Base-by-base conservation (phyloP, 2,797 vertebrate genomes). In the Leptoclinus maculatus region DNA sequence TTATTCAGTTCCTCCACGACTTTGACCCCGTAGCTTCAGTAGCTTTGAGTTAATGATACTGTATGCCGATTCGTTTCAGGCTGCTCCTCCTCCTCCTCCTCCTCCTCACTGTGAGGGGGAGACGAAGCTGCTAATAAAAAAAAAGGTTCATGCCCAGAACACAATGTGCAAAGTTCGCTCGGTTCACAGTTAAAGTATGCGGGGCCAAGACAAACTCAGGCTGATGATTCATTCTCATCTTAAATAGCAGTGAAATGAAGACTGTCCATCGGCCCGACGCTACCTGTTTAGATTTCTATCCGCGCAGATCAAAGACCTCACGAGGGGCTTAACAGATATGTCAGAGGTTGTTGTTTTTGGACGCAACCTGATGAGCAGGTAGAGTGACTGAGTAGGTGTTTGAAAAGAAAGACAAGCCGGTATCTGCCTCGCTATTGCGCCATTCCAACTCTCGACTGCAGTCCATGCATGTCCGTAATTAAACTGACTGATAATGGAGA, bases 281-380 rank as follows among this genome's bases (percentile, higher is more conserved):
- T 67, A 62, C 71, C 70, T 73, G 64, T 45, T 76, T 71, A 36
- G 51, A 27, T 79, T 87, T 83, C 69, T 80, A 47, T 76, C 65
- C 38, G 23, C 17, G 13, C 73, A 70, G 57, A 80, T 86, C 65
- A 79, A 66, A 84, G 68, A 72, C 72, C 70, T 75, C 76, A 74
- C 71, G 53, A 34, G 29, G n/a, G 47, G 76, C 74, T 70, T 39
- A 23, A 23, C 47, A 69, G 54, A 69, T 78, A 72, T 82, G 71
- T 86, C 27, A 63, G 69, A 78, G 83, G 56, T 56, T 82, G 78
- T 75, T 87, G 73, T 85, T 88, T 83, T 78, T 84, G 73, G 69
- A 87, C 11, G 49, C 70, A 83, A 66, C 82, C 83, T 82, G n/a
- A 29, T 72, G 47, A 71, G 67, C 54, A 71, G 85, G 64, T 66